phyloP scores from a whole-genome alignment of 1,140 invertebrate genomes.

The Euschistus heros region DNA sequence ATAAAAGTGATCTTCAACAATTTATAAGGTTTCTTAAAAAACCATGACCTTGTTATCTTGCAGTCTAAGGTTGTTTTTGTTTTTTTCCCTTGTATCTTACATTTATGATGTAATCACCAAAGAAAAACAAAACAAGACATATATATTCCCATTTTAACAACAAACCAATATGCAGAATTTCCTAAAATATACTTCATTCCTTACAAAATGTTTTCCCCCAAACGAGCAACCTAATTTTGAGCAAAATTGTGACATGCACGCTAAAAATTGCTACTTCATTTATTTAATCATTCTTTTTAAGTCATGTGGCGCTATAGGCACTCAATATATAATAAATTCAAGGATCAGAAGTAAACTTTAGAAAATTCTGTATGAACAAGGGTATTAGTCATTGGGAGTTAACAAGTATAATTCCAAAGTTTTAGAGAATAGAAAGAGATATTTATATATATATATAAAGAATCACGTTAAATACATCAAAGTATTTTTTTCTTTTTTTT shows the following conservation, averaged over 20 bases:
- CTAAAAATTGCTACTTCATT: constrained; percentile 1
- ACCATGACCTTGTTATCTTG: background rate
- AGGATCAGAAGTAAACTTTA: constrained; percentile 11
- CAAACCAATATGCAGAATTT: constrained; percentile 15
- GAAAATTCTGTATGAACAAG: constrained; percentile 12
- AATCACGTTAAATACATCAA: background rate
- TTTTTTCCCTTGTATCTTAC: no score
- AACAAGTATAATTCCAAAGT: background rate
- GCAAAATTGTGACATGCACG: constrained; percentile 16
- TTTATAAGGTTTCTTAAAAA: background rate
- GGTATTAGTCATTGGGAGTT: background rate
- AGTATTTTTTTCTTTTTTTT: constrained; percentile 7
- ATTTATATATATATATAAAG: constrained; percentile 4
- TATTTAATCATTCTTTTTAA: background rate
- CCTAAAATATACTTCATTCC: constrained; percentile 12
- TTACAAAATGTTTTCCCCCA: background rate
- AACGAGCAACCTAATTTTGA: constrained; percentile 14
- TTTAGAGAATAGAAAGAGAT: constrained; percentile 1
- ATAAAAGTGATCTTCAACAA: background rate
- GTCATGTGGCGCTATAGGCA: background rate
- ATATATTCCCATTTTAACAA: background rate
- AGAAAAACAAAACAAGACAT: constrained; percentile 3
- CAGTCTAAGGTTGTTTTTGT: no score
- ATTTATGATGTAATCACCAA: no score
- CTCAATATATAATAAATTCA: background rate